Evolutionary conservation across 1,140 invertebrate genomes (phyloP).

Genomic region (Lutraria rhynchaena): DNA sequence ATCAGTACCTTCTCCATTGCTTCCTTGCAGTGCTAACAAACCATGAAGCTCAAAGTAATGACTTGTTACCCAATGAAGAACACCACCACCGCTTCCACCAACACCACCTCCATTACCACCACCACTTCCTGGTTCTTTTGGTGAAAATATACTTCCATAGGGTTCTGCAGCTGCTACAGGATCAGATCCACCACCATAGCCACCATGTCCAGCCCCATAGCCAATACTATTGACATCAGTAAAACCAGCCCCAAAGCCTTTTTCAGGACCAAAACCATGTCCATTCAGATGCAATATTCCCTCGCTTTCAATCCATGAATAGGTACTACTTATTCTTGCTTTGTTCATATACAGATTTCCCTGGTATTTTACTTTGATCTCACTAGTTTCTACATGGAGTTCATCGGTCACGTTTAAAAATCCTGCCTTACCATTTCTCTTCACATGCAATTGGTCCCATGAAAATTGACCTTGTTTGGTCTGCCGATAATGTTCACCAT

Average conservation of each 20-base stretch:
- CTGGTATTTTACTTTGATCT: constrained; percentile 70
- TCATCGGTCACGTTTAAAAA: constrained; percentile 65
- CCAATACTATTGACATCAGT: constrained; percentile 60
- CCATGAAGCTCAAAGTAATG: constrained; percentile 74
- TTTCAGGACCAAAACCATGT: constrained; percentile 62
- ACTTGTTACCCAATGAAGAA: constrained; percentile 70
- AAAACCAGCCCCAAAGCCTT: constrained; percentile 65
- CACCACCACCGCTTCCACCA: constrained; percentile 71
- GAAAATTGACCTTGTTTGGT: constrained; percentile 67
- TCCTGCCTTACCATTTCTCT: constrained; percentile 61
- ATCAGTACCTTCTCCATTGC: constrained; percentile 62
- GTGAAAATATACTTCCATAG: constrained; percentile 70
- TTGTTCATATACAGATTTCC: constrained; percentile 72
- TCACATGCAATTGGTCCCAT: constrained; percentile 67
- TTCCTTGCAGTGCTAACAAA: constrained; percentile 68
- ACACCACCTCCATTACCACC: constrained; percentile 71
- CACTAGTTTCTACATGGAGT: constrained; percentile 63
- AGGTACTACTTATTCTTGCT: constrained; percentile 67
- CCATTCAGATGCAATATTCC: constrained; percentile 72
- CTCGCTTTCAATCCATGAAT: constrained; percentile 72
- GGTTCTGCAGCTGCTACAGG: constrained; percentile 48
- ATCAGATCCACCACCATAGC: constrained; percentile 68
- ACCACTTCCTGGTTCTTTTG: constrained; percentile 67
- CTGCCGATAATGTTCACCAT: constrained; percentile 59
- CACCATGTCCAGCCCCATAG: constrained; percentile 75